Percentiles rank a stretch among this genome's conserved stretches.
phyloP scores from a whole-genome alignment of 2,113 vertebrate genomes.

The Leptosomus discolor region DNA sequence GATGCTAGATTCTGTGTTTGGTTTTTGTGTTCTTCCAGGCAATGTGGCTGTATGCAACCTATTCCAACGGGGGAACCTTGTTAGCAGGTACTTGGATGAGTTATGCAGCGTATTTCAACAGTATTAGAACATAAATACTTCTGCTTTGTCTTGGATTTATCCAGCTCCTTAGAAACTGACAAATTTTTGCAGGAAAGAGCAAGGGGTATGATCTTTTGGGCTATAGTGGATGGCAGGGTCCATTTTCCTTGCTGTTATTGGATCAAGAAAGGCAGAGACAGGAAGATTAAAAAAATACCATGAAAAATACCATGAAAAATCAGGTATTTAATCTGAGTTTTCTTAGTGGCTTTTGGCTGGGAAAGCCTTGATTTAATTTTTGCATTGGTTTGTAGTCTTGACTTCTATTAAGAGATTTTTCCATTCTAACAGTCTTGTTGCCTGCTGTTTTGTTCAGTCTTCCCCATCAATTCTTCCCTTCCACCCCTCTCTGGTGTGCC shows the following conservation, averaged over 20 bases:
- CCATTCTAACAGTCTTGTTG: background rate
- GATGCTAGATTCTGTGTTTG: background rate
- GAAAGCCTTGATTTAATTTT: background rate
- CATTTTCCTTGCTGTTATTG: background rate
- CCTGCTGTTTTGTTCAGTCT: background rate
- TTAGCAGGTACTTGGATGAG: slow-evolving; percentile 16
- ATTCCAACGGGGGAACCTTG: background rate
- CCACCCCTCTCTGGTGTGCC: background rate
- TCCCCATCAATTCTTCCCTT: background rate
- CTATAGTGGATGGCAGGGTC: background rate
- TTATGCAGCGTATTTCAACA: slow-evolving; percentile 33
- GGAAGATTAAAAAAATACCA: background rate
- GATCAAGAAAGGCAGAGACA: background rate
- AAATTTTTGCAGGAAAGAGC: background rate
- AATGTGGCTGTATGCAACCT: background rate
- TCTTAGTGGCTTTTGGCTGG: background rate
- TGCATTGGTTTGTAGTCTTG: background rate
- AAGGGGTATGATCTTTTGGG: background rate
- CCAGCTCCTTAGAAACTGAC: slow-evolving; percentile 2
- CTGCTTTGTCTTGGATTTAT: background rate
- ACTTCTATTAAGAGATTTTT: background rate
- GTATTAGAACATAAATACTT: slow-evolving; percentile 3
- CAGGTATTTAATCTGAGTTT: background rate
- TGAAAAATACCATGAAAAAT: background rate
- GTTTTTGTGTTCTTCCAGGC: background rate